A percentile compares a stretch with the other conserved stretches of the same genome.
Conservation (phyloP, 64 coral and sea anemone species). For the Dendronephthya gigantea region DNA sequence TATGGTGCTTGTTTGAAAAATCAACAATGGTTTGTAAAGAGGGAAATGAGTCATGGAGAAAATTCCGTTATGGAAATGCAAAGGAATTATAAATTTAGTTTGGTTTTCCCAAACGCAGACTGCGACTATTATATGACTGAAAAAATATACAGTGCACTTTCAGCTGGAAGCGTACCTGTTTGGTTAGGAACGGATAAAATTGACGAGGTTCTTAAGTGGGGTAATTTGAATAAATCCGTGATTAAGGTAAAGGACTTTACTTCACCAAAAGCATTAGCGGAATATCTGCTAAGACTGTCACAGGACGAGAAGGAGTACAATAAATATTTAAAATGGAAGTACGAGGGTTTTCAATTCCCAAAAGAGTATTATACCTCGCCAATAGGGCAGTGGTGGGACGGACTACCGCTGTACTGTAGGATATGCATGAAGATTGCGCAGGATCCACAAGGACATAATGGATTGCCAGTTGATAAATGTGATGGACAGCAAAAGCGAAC, state of each 20-base stretch:
- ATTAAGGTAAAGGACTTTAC: slow-evolving; percentile 14
- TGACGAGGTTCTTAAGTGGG: not conserved
- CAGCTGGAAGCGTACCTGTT: not conserved
- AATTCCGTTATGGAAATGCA: not conserved
- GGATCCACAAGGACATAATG: not conserved
- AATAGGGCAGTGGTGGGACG: slow-evolving; percentile 10
- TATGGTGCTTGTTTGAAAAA: slow-evolving; percentile 78
- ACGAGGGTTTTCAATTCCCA: slow-evolving; percentile 3
- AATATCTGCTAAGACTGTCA: not conserved
- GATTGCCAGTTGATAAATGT: not conserved
- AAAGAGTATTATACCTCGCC: not conserved
- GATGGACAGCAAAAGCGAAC: not conserved
- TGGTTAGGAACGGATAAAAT: slow-evolving; percentile 21
- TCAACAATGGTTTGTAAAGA: slow-evolving; percentile 27
- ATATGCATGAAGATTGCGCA: slow-evolving; percentile 1
- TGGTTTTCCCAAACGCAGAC: slow-evolving; percentile 10
- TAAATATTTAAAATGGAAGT: not conserved
- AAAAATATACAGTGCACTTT: not conserved
- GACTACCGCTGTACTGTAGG: not conserved
- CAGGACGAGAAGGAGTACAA: not conserved
- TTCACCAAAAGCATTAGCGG: not conserved
- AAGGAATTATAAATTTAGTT: slow-evolving; percentile 2
- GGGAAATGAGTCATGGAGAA: not conserved
- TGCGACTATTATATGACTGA: slow-evolving; percentile 19
- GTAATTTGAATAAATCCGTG: not conserved